Percentiles rank a stretch among this genome's conserved stretches.
Conservation (phyloP, 2,888 invertebrate genomes). For the Marronus borbonicus region DNA sequence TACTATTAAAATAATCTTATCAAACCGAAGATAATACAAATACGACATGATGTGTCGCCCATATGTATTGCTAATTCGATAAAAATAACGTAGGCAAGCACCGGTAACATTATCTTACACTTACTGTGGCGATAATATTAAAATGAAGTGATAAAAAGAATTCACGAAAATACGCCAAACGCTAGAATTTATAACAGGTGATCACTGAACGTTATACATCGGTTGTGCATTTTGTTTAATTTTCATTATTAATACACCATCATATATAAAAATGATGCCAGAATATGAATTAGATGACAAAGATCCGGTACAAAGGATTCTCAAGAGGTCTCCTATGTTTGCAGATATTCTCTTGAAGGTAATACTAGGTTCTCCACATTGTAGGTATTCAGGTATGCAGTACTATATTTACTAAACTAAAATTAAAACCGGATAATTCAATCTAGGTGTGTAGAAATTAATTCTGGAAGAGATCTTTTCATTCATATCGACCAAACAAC, state of each 20-base stretch:
- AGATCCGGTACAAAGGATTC: constrained; percentile 61
- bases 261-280: constrained; percentile 62
- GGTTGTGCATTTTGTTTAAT: constrained; percentile 13
- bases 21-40: constrained; percentile 34
- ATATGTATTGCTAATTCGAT: constrained; percentile 19
- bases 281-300: constrained; percentile 63
- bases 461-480: no score
- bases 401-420: no score
- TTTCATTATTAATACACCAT: neutral
- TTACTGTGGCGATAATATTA: constrained; percentile 35
- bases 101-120: constrained; percentile 26
- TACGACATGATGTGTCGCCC: neutral
- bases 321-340: constrained; percentile 60
- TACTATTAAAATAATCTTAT: constrained; percentile 28
- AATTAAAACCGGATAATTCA: neutral
- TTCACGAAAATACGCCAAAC: constrained; percentile 4
- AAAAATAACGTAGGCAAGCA: constrained; percentile 21
- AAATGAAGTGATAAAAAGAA: constrained; percentile 41
- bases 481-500: no score
- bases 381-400: no score
- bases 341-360: constrained; percentile 57
- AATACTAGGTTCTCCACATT: neutral
- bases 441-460: no score
- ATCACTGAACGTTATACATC: constrained; percentile 18
- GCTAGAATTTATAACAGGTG: neutral